These are phyloP conservation scores for Xyrichtys novacula DNA, from an alignment of 2,797 vertebrate species.

Conservation along the genomic window DNA sequence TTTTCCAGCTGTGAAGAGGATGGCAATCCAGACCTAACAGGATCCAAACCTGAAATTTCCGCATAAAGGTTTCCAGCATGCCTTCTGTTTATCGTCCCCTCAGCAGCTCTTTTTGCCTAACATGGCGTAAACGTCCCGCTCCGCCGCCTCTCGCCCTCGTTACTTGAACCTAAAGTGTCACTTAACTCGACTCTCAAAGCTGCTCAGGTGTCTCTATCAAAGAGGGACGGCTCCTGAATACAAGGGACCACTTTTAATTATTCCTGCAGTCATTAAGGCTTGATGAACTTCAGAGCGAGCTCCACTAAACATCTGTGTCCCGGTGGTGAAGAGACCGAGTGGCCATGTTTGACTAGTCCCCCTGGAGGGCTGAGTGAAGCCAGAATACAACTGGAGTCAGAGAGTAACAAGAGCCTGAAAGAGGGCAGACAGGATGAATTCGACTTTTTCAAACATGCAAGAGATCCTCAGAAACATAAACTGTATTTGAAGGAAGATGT, in stretches of 20 bases:
- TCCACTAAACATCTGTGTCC: conserved; percentile 64
- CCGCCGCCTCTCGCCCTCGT: conserved; percentile 38
- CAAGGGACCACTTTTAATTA: conserved; percentile 63
- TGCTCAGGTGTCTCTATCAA: conserved; percentile 62
- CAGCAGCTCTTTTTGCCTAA: conserved; percentile 32
- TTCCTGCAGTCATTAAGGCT: conserved; percentile 51
- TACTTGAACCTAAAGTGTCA: conserved; percentile 62
- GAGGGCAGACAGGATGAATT: too few relatives aligned
- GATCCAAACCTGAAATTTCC: not conserved
- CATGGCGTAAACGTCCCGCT: conserved; percentile 27
- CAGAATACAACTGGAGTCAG: too few relatives aligned
- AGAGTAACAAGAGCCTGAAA: too few relatives aligned
- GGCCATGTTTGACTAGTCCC: conserved; percentile 46
- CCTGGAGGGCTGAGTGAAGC: not conserved
- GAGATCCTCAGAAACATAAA: too few relatives aligned
- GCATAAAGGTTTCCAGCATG: conserved; percentile 21
- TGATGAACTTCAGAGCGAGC: conserved; percentile 59
- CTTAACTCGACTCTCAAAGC: conserved; percentile 33
- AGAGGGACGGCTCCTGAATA: conserved; percentile 50
- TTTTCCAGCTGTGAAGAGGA: not conserved
- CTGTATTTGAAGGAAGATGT: too few relatives aligned
- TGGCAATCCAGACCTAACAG: not conserved
- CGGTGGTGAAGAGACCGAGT: conserved; percentile 25
- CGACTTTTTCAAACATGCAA: too few relatives aligned
- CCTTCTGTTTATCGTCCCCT: conserved; percentile 25